These are phyloP conservation scores for Campylomormyrus numenius DNA, from an alignment of 2,113 vertebrate species.

Conservation along the genomic window DNA sequence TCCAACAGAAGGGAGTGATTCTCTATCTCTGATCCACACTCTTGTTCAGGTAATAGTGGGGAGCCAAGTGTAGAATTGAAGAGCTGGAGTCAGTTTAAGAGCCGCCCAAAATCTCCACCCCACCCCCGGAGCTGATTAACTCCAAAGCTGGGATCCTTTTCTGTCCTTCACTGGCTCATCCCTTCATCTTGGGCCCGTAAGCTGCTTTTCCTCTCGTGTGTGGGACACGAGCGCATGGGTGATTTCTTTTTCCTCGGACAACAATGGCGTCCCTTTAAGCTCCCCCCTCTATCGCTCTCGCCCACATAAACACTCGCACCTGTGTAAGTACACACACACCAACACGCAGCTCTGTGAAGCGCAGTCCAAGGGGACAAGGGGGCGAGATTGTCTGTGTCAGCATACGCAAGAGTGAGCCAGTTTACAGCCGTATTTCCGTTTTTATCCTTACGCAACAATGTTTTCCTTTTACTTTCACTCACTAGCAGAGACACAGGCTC, in stretches of 20 bases:
- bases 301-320: slow-evolving; percentile 1
- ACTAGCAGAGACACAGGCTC: not conserved
- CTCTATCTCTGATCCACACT: not conserved
- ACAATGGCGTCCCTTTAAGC: not conserved
- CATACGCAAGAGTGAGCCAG: not conserved
- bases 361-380: not conserved
- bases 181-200: not conserved
- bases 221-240: not conserved
- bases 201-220: not conserved
- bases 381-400: not conserved
- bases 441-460: not conserved
- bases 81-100: not conserved
- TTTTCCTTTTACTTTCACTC: not conserved
- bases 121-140: not conserved
- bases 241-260: slow-evolving; percentile 5
- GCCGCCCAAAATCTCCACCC: not conserved
- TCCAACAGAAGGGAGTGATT: not conserved
- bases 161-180: not conserved
- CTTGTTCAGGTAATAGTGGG: not conserved
- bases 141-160: not conserved
- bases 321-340: not conserved
- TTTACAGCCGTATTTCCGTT: not conserved
- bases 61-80: not conserved
- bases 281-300: not conserved
- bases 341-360: not conserved